These are phyloP conservation scores for Lumbricus terrestris DNA, from an alignment of 2,888 invertebrate genomes.

Conservation along the genomic window DNA sequence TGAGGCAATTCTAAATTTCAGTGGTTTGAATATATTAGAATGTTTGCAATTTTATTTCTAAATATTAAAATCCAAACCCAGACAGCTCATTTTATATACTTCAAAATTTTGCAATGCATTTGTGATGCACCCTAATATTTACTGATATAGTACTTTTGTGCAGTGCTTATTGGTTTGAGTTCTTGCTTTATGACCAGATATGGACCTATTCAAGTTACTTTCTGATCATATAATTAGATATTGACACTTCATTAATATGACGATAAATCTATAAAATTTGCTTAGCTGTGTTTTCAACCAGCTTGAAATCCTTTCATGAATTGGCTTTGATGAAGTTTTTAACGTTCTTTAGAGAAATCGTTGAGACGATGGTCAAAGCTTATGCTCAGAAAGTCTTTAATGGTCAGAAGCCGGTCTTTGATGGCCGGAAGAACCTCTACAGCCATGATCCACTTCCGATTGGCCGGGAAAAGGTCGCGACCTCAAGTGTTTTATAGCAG, in stretches of 20 bases:
- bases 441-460: conserved; percentile 93
- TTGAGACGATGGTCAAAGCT: conserved; percentile 96
- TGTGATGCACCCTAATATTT: too few species aligned
- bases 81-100: too few species aligned
- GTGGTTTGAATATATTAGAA: too few species aligned
- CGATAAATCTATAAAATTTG: neutral
- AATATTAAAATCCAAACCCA: too few species aligned
- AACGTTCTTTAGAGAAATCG: conserved; percentile 77
- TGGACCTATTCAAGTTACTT: neutral
- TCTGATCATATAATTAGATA: neutral
- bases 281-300: neutral
- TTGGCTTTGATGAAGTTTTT: neutral
- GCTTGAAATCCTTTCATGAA: neutral
- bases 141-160: too few species aligned
- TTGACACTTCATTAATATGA: neutral
- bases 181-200: neutral
- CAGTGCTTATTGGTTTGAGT: neutral
- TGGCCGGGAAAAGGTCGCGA: conserved; percentile 82
- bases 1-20: too few species aligned
- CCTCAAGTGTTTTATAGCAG: neutral
- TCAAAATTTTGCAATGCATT: too few species aligned
- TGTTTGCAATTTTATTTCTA: too few species aligned
- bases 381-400: conserved; percentile 92
- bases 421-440: conserved; percentile 97
- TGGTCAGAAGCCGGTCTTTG: conserved; percentile 87